Base-by-base conservation (phyloP, 2,113 vertebrate genomes). In the Tonatia bakeri region DNA sequence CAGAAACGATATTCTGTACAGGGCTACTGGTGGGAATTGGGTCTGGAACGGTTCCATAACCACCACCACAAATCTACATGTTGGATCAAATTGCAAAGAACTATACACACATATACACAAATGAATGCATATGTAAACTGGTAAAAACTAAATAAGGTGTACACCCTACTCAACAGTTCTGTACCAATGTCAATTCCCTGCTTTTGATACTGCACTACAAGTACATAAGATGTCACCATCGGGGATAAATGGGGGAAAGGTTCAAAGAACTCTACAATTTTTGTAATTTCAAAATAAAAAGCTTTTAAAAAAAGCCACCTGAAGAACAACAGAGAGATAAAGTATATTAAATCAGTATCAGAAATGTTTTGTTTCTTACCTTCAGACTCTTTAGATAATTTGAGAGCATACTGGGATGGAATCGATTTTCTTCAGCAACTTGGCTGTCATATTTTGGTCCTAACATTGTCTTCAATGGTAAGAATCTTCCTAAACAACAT, bases 401-500 rank as follows among this genome's bases (percentile, higher is more conserved):
- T 94, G 99, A 99, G 93, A 99, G 98, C 99, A 99, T 99, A 97
- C 99, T 99, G 0, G 99, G 99, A 88, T 99, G 99, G 97, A 99
- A 99, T 33, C 99, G 98, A 98, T 99, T 99, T 98, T 99, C 99
- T 98, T 99, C 99, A 85, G 99, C 99, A 97, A 99, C 99, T 93
- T 99, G 99, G 89, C 99, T 99, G 96, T 99, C 99, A 24, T 99
- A 99, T 98, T 98, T 99, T 96, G 99, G 98, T 97, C 99, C 99
- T 97, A 99, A 97, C 99, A 99, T 99, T 16, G 99, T 99, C 98
- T 99, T 99, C 99, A 99, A 98, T 65, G 99, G 99, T 98, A 99
- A 98, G 98, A 99, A 99, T 98, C 99, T 99, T 87, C 98, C 99
- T 99, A 89, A n/a, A 95, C 19, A 93, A 95, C 85, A 97, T 94